Percentiles rank a stretch among this genome's conserved stretches.
Evolutionary conservation across 64 coral and sea anemone genomes (phyloP).

Genomic region (Montipora foliosa): DNA sequence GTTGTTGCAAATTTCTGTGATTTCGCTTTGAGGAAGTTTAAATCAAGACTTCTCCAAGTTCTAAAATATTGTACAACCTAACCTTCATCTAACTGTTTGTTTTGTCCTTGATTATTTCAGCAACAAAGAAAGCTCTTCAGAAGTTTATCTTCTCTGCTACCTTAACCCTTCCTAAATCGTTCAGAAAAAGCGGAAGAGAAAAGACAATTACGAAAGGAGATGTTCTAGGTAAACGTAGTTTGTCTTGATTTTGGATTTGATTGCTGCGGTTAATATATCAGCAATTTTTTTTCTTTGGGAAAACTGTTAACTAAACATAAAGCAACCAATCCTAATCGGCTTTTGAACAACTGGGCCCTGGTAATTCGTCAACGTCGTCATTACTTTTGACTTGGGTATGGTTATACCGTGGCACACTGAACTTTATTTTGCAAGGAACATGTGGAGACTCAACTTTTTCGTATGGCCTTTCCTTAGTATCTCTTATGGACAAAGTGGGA

Average conservation of each 20-base stretch:
- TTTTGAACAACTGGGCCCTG: too few species aligned
- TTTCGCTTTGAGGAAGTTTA: too few species aligned
- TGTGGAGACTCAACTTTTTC: too few species aligned
- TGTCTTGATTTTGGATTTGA: not conserved
- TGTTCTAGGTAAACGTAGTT: slow-evolving; percentile 51
- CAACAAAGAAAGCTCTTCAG: slow-evolving; percentile 61
- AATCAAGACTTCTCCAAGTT: too few species aligned
- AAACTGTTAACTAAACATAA: too few species aligned
- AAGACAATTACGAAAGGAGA: slow-evolving; percentile 59
- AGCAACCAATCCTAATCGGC: too few species aligned
- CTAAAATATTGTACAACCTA: not conserved
- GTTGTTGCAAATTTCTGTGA: too few species aligned
- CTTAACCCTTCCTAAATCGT: slow-evolving; percentile 86
- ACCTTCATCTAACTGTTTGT: not conserved
- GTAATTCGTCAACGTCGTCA: too few species aligned
- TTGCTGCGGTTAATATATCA: not conserved
- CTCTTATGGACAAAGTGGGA: slow-evolving; percentile 86
- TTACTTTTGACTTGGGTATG: too few species aligned
- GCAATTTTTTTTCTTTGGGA: too few species aligned
- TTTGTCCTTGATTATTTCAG: not conserved
- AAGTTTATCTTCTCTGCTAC: slow-evolving; percentile 99
- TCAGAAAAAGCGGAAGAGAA: slow-evolving; percentile 78
- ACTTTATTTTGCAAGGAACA: too few species aligned
- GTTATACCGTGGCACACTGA: too few species aligned
- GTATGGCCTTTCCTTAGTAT: slow-evolving; percentile 43